Conservation (phyloP, 2,113 vertebrate genomes). For the Pelecanoides urinatrix region DNA sequence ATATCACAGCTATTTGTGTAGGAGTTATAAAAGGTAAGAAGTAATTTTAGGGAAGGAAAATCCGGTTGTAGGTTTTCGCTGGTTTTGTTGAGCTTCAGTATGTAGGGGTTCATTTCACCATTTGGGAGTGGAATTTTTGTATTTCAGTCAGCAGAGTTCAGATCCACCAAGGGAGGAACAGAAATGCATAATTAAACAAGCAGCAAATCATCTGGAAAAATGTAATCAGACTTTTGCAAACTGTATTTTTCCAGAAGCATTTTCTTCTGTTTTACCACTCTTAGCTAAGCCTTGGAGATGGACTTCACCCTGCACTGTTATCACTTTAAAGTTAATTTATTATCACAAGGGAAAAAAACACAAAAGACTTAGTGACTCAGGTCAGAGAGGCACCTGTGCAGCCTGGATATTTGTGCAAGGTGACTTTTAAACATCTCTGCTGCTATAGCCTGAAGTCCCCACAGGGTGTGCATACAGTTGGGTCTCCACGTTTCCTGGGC, state of each 20-base stretch:
- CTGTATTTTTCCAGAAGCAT: not conserved
- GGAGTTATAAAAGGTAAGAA: constrained; percentile 47
- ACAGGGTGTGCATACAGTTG: not conserved
- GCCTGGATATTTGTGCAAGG: not conserved
- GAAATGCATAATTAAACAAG: constrained; percentile 8
- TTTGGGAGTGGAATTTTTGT: not conserved
- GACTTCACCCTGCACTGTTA: not conserved
- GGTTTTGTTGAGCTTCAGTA: not conserved
- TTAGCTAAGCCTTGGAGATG: not conserved
- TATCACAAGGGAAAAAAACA: not conserved
- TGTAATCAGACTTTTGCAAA: not conserved
- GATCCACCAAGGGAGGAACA: not conserved
- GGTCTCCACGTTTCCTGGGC: not conserved
- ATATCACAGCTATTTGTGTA: constrained; percentile 60
- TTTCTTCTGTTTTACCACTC: not conserved
- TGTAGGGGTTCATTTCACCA: not conserved
- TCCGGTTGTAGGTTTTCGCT: not conserved
- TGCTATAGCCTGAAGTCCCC: not conserved
- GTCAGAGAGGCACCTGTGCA: not conserved
- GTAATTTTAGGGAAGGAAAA: constrained; percentile 50
- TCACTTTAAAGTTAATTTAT: not conserved
- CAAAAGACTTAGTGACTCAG: not conserved
- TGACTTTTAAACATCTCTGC: not conserved
- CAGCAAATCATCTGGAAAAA: not conserved
- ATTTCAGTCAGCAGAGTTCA: constrained; percentile 26